These are phyloP conservation scores for Prunella himalayana DNA, from an alignment of 2,113 vertebrate species.

Conservation along the genomic window DNA sequence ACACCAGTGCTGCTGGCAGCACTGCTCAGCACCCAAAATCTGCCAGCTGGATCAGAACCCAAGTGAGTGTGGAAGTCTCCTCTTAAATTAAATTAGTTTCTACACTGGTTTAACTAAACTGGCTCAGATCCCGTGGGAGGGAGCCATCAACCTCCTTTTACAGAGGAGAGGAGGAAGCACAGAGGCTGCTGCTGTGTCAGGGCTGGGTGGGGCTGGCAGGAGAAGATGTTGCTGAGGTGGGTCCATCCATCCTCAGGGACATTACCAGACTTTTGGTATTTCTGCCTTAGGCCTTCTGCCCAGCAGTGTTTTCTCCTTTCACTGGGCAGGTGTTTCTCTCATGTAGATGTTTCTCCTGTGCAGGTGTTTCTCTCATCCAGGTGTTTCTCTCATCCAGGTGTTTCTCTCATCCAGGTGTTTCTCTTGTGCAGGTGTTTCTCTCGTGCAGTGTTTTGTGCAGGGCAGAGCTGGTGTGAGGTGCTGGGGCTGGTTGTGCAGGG, in stretches of 20 bases:
- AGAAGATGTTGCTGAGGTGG: background rate
- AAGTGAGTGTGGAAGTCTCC: background rate
- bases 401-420: background rate
- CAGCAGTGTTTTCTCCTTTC: rapidly evolving
- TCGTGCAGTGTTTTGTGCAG: background rate
- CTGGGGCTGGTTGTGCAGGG: background rate
- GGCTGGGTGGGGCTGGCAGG: background rate
- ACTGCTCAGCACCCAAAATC: background rate
- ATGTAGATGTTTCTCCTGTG: background rate
- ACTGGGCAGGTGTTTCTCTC: background rate
- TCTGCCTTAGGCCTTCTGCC: background rate
- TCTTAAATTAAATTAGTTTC: background rate
- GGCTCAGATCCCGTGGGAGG: background rate
- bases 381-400: background rate
- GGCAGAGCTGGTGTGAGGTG: background rate
- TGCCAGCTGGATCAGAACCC: background rate
- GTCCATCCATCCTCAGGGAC: background rate
- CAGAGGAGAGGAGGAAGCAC: background rate
- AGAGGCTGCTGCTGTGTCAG: background rate
- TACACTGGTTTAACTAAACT: background rate
- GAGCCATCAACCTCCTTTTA: background rate
- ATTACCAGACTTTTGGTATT: background rate
- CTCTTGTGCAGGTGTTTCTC: background rate
- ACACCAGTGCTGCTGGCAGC: rapidly evolving
- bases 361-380: background rate